Conservation (phyloP, 53 echinoderm and acorn worm species). For the Glandiceps talaboti region DNA sequence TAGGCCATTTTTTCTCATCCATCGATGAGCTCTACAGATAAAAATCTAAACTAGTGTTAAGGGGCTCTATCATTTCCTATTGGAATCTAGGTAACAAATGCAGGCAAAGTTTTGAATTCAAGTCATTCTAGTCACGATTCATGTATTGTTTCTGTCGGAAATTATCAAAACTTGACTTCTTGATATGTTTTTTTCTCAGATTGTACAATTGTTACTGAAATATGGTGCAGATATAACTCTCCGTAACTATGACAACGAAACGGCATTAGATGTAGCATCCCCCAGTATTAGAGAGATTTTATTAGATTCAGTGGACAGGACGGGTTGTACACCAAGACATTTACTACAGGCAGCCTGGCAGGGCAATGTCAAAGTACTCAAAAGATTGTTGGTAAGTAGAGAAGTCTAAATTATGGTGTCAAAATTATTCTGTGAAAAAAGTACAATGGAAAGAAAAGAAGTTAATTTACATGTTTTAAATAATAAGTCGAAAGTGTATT, state of each 20-base stretch:
- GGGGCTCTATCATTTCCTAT: neutral
- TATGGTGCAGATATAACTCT: constrained; percentile 82
- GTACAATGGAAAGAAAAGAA: too few relatives aligned
- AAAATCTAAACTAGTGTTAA: too few relatives aligned
- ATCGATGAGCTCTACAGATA: too few relatives aligned
- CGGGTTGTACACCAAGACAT: constrained; percentile 64
- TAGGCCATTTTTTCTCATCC: too few relatives aligned
- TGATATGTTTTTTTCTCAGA: constrained; percentile 2
- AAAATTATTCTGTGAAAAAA: too few relatives aligned
- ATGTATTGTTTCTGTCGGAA: neutral
- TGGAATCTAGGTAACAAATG: too few relatives aligned
- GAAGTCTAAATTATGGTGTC: too few relatives aligned
- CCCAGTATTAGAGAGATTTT: constrained; percentile 27
- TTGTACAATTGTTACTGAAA: constrained; percentile 70
- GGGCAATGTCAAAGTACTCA: constrained; percentile 51
- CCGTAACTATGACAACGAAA: constrained; percentile 56
- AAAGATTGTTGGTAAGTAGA: constrained; percentile 55
- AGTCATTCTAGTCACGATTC: neutral
- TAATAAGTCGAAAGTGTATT: too few relatives aligned
- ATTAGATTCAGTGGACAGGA: constrained; percentile 61
- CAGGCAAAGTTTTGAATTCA: too few relatives aligned
- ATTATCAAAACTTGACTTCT: too few relatives aligned
- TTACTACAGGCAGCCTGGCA: constrained; percentile 95
- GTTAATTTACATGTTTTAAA: too few relatives aligned
- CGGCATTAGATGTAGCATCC: constrained; percentile 50